Evolutionary conservation across 2,113 vertebrate species (phyloP), one percentile per base, ranked within the genome.

Genomic region (Passer montanus): DNA sequence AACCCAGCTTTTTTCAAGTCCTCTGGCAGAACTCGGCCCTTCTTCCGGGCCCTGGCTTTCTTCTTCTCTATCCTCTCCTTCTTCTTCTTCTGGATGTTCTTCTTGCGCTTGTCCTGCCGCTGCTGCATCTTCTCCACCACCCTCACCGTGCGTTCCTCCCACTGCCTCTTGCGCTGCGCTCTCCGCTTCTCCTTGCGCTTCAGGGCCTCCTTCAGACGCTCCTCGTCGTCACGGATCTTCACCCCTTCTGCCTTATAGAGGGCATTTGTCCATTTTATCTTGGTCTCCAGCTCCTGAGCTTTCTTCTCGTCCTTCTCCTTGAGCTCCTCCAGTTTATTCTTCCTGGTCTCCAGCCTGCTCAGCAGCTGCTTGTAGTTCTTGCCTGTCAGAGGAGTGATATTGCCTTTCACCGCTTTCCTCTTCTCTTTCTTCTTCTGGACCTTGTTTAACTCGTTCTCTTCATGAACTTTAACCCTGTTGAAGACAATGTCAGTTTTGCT

Each of bases 291-390:
- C 77, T 98, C 98, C 8, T 41, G 84, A 28, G 99, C 99, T 91
- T 98, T 98, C 55, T 85, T 95, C 64, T 97, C 97, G 1, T 99
- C 98, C 67, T 94, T 99, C 59, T 97, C 98, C 74, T 97, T 98
- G 72, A 99, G 98, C 62, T 98, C 94, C 66, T 99, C 98, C 93
- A 99, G 92, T 81, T 98, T 98, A 10, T 64, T 97, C 59, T 98
- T 99, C 88, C 99, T 98, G 1, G 94, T 97, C 85, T 98, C 98
- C 83, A 99, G 95, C 8, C 99, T 98, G 72, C 90, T 98, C 74
- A 99, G 98, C 91, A 99, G 98, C 97, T 99, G 99, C 93, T 99
- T 99, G 97, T 99, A 99, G 97, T 99, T 99, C 83, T 88, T 99
- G 28, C 99, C 99, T 0, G 98, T 99, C 83, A 99, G 97, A 1